Evolutionary conservation across 2,797 vertebrate species (phyloP).

Genomic region (Schizopygopsis pylzovi): DNA sequence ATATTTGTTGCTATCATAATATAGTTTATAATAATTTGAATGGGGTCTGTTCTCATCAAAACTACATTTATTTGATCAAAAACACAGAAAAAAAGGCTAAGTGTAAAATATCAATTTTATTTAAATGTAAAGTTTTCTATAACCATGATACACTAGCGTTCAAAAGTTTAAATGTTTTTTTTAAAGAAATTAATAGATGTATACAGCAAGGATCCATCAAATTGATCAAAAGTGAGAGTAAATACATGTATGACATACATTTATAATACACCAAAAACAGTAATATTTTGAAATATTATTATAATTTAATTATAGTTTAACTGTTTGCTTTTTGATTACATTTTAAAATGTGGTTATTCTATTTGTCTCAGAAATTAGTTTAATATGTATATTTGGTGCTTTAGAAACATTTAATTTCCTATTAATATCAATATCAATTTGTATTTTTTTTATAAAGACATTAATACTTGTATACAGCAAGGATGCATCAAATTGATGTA

Average conservation of each 20-base stretch:
- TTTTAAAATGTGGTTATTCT: no score
- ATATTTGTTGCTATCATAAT: background rate
- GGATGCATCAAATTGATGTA: no score
- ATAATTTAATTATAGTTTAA: no score
- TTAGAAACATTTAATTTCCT: no score
- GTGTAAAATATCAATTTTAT: background rate
- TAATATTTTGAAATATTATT: background rate
- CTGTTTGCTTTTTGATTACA: no score
- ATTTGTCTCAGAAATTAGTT: no score
- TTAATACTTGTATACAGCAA: no score
- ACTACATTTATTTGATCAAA: background rate
- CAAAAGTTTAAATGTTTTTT: background rate
- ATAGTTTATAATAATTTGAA: background rate
- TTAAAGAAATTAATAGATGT: no score
- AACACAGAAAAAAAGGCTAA: no score
- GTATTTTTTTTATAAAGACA: no score
- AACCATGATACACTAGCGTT: background rate
- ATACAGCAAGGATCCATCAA: background rate
- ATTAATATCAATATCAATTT: no score
- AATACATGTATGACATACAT: background rate
- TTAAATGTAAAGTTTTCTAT: background rate
- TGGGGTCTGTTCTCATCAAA: background rate
- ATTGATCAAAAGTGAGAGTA: background rate
- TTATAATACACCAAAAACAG: background rate
- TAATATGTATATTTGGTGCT: no score